Evolutionary conservation across 2,113 vertebrate species (phyloP), one percentile per base, ranked within the genome.

Genomic region (Oryctolagus cuniculus): DNA sequence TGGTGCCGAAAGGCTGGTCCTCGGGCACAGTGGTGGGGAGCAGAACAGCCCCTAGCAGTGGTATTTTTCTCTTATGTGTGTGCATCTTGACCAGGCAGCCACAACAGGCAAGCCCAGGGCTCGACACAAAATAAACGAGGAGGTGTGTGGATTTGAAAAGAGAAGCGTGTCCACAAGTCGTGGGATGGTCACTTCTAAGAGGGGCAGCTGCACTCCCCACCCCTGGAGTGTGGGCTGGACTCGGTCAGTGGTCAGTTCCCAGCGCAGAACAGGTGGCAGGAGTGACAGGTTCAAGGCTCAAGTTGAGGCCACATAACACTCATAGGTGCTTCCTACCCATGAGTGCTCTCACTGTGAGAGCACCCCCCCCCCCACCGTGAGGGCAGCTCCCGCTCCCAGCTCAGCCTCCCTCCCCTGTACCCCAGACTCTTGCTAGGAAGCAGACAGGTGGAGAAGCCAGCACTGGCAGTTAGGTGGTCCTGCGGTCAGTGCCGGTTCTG

Each of bases 231-330:
- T 38, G 66, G 58, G 31, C 77, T 79, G 72, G 55, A 82, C 31
- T 51, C 7, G 44, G 44, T 44, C 31, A 21, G 16, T 17, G 78
- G 51, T 38, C 66, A 17, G 77, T 29, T 81, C 63, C 73, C 73
- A 27, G 51, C 0, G 15, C 67, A 24, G 0, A 21, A 24, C 64
- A 27, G 4, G 24, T 10, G 88, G 63, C 11, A 7, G 17, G 7
- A 75, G 6, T 6, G 44, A 31, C 0, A 4, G 27, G 1, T 0
- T 1, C 19, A 38, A n/a, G 21, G 12, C 73, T 67, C 0, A 0
- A 58, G 51, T 55, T n/a, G 21, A 27, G 31, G 51, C 63, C 55
- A 34, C 16, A 38, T 38, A n/a, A 44, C 44, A n/a, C 24, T 6
- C 1, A 6, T 7, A 44, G 44, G 44, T 19, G 31, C 24, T 61